Base-by-base conservation (phyloP, 1,140 invertebrate species). In the Diabrotica undecimpunctata region DNA sequence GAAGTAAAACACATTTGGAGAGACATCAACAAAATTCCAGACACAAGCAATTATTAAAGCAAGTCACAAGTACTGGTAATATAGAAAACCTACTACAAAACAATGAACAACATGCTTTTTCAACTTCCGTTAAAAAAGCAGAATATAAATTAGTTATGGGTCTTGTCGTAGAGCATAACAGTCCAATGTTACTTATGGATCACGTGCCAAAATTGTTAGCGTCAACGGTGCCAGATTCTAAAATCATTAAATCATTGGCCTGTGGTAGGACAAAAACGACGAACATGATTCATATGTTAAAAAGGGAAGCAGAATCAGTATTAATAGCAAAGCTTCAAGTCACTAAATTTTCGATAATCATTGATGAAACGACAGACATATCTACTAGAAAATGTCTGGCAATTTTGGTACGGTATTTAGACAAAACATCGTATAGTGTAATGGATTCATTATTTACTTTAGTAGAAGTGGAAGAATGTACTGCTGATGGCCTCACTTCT, bases 311-410 rank as follows among this genome's bases (percentile, higher is more conserved):
- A 7, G 10, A 7, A 13, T 54, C 54, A 54, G 54, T 8, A 25
- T 14, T 62, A n/a, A 39, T 51, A 62, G 52, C 11, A 54, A 5
- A 54, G 35, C 54, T 62, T 35, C 10, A 62, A 54, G 14, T 14
- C n/a, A 11, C 10, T 9, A 54, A 51, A 25, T 62, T 54, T 54
- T 62, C 61, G 6, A 50, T 61, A 36, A 54, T 61, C n/a, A 39
- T 65, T 35, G 64, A 65, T 61, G 58, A 66, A 66, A 66, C 64
- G 9, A 66, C 53, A n/a, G 64, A 66, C 11, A 50, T 66, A 9
- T 61, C 64, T 3, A 46, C 36, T 6, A 60, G 54, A 66, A 61
- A 66, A 61, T 66, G 58, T 57, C 52, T 66, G 37, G 64, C 64
- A 39, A 25, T 64, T 10, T 56, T 64, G 25, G 46, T 39, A 52